A percentile compares a stretch with the other conserved stretches of the same genome.
These are phyloP conservation scores for Drosophila meridionalis DNA, from an alignment of 2,888 invertebrate genomes.

Conservation along the genomic window DNA sequence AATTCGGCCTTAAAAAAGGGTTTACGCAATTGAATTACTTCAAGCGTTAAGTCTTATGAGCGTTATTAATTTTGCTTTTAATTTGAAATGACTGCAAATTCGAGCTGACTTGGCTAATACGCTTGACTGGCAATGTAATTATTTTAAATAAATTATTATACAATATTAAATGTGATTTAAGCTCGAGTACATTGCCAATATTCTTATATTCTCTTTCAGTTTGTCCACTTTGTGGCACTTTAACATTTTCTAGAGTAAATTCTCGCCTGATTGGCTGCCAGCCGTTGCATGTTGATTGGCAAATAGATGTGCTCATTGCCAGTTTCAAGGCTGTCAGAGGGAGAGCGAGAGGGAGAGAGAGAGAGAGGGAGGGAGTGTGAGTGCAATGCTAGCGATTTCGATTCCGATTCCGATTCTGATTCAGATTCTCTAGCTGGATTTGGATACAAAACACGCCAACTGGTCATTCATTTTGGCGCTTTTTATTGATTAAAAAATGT, in stretches of 20 bases:
- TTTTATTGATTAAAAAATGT: slow-evolving; percentile 80
- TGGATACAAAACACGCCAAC: slow-evolving; percentile 59
- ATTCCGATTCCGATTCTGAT: slow-evolving; percentile 1
- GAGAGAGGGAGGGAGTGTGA: slow-evolving; percentile 1
- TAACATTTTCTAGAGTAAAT: slow-evolving; percentile 29
- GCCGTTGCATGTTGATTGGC: slow-evolving; percentile 60
- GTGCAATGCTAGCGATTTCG: slow-evolving; percentile 2
- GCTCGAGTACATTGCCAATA: background rate
- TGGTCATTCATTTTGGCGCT: slow-evolving; percentile 57
- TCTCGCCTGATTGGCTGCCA: slow-evolving; percentile 50
- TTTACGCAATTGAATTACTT: slow-evolving; percentile 45
- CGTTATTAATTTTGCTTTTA: slow-evolving; percentile 29
- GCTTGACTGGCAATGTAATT: slow-evolving; percentile 4
- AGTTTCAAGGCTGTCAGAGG: slow-evolving; percentile 43
- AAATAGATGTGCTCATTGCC: slow-evolving; percentile 53
- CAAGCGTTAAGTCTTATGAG: slow-evolving; percentile 32
- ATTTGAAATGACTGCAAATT: slow-evolving; percentile 15
- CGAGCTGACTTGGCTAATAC: background rate
- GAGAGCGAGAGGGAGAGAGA: background rate
- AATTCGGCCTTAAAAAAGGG: slow-evolving; percentile 27
- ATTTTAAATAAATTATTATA: slow-evolving; percentile 1
- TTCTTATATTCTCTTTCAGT: slow-evolving; percentile 9
- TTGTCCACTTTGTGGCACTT: slow-evolving; percentile 17
- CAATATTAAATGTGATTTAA: background rate
- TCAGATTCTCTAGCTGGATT: slow-evolving; percentile 12